Evolutionary conservation across 92 coral and sea anemone genomes (phyloP).

Genomic region (Palythoa grandis): DNA sequence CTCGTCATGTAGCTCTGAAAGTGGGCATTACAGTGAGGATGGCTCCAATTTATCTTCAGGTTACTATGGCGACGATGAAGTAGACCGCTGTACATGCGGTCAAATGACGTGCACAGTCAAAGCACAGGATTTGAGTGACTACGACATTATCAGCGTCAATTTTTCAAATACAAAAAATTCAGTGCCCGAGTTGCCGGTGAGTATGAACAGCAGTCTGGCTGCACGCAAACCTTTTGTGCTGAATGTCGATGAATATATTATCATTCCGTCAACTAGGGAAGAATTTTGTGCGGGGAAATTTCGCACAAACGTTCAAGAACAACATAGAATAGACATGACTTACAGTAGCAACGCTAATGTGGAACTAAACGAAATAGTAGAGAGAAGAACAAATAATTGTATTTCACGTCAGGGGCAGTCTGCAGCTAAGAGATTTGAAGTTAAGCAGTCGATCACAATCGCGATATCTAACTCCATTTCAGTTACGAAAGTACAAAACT

Average conservation of each 20-base stretch:
- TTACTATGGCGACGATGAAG: conserved; percentile 93
- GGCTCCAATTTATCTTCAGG: conserved; percentile 70
- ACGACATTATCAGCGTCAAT: conserved; percentile 81
- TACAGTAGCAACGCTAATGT: background rate
- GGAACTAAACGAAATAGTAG: background rate
- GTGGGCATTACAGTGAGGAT: conserved; percentile 80
- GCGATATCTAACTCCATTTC: conserved; percentile 1
- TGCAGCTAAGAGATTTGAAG: background rate
- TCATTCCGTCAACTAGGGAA: conserved; percentile 82
- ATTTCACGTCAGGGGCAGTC: background rate
- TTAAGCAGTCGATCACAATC: conserved; percentile 7
- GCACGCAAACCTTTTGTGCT: background rate
- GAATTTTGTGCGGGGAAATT: conserved; percentile 73
- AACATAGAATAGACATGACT: background rate
- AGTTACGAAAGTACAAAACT: background rate
- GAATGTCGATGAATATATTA: conserved; percentile 75
- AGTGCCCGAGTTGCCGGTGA: background rate
- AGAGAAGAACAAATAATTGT: background rate
- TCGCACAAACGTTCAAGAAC: conserved; percentile 51
- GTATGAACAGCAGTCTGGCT: background rate
- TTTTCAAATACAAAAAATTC: conserved; percentile 40
- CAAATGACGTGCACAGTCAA: conserved; percentile 45
- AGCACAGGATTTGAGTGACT: conserved; percentile 53
- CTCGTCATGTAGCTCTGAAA: conserved; percentile 68
- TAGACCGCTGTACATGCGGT: conserved; percentile 73